Percentiles rank a stretch among this genome's conserved stretches.
Conservation (phyloP, 2,113 vertebrate genomes). For the Danio rerio region GRCz12tu NC_133184.1:3368001-3368500, state of each 20-base stretch:
- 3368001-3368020: not conserved
- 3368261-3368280: no score
- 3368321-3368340: no score
- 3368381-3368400: no score
- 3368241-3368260: not conserved
- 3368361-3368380: no score
- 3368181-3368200: not conserved
- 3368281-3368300: no score
- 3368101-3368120: not conserved
- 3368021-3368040: not conserved
- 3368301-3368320: no score
- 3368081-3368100: conserved; percentile 18
- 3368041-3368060: conserved; percentile 34
- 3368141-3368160: not conserved
- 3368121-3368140: not conserved
- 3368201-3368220: conserved; percentile 1
- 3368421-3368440: no score
- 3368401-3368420: no score
- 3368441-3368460: no score
- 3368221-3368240: not conserved
- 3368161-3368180: not conserved
- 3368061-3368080: not conserved
- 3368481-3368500: no score
- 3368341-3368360: no score
- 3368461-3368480: no score